Evolutionary conservation across 2,888 invertebrate species (phyloP).

Genomic region (Spilosoma lubricipeda): DNA sequence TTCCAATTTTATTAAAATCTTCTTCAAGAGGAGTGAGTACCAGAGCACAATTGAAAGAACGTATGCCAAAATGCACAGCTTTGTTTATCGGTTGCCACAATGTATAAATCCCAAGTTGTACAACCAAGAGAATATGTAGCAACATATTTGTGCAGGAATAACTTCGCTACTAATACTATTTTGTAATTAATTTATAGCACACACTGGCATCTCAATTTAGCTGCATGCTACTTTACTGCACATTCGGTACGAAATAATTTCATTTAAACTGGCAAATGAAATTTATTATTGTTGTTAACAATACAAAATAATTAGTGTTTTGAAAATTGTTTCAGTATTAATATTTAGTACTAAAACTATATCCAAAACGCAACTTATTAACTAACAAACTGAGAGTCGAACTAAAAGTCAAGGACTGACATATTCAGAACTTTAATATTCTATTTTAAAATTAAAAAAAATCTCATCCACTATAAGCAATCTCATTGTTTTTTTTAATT

Average conservation of each 20-base stretch:
- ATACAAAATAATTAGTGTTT: too few relatives aligned
- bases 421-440: too few relatives aligned
- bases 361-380: too few relatives aligned
- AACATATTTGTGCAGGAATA: neutral
- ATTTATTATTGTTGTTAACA: neutral
- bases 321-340: too few relatives aligned
- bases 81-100: neutral
- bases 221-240: neutral
- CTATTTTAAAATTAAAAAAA: too few relatives aligned
- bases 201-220: neutral
- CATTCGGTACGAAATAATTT: neutral
- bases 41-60: neutral
- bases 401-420: too few relatives aligned
- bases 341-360: too few relatives aligned
- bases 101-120: neutral
- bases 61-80: neutral
- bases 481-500: too few relatives aligned
- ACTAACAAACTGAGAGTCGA: too few relatives aligned
- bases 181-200: slow-evolving; percentile 8
- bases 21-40: neutral
- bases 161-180: slow-evolving; percentile 13
- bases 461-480: too few relatives aligned
- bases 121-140: neutral
- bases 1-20: neutral
- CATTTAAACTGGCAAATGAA: neutral